These are phyloP conservation scores for fruit fly (Drosophila melanogaster) DNA, from an alignment of 1,140 invertebrate genomes.

Conservation along the genomic window DNA sequence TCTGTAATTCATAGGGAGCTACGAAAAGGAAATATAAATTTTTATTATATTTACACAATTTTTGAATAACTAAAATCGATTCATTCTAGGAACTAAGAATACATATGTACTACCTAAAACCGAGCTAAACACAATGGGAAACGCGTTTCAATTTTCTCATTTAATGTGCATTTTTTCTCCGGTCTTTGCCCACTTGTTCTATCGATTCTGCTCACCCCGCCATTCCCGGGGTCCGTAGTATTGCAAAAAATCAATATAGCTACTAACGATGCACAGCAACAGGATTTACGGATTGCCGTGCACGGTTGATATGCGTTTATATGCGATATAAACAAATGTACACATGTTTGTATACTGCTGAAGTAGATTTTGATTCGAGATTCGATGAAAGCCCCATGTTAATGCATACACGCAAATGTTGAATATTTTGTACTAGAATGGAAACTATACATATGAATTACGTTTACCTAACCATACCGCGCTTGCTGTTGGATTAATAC, in stretches of 20 bases:
- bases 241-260: constrained; percentile 48
- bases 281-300: constrained; percentile 25
- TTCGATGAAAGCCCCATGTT: constrained; percentile 24
- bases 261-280: constrained; percentile 41
- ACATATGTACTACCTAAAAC: constrained; percentile 44
- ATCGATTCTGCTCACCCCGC: constrained; percentile 21
- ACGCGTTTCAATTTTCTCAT: constrained; percentile 31
- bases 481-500: constrained; percentile 59
- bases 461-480: constrained; percentile 28
- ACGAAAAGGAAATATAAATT: constrained; percentile 62
- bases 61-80: constrained; percentile 50
- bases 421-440: constrained; percentile 71
- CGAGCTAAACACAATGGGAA: constrained; percentile 39
- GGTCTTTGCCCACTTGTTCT: constrained; percentile 11
- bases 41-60: constrained; percentile 77
- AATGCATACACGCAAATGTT: constrained; percentile 63
- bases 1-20: constrained; percentile 45
- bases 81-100: constrained; percentile 61
- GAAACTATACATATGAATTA: constrained; percentile 74
- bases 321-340: constrained; percentile 36
- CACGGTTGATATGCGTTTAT: constrained; percentile 30
- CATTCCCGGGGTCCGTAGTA: constrained; percentile 1
- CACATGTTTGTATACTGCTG: constrained; percentile 2
- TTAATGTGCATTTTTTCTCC: constrained; percentile 34
- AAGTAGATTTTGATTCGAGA: constrained; percentile 6